A percentile compares a stretch with the other conserved stretches of the same genome.
Evolutionary conservation across 2,113 vertebrate species (phyloP).

Genomic region (Pelmatolapia mariae): DNA sequence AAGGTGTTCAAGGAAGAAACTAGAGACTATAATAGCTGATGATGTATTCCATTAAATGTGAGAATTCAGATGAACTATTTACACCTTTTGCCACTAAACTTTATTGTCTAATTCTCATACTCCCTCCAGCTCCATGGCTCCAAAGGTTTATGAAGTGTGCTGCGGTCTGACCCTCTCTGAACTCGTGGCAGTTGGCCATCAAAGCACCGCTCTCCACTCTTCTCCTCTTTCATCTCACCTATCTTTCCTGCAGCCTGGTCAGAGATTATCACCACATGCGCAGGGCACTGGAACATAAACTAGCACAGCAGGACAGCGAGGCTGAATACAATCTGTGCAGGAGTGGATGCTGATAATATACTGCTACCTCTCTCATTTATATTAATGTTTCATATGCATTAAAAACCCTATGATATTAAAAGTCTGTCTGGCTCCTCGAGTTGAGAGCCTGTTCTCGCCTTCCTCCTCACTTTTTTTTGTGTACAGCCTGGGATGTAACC

Average conservation of each 20-base stretch:
- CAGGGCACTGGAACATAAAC: neutral
- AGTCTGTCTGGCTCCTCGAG: neutral
- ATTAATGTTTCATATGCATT: neutral
- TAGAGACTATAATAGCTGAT: neutral
- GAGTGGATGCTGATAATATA: neutral
- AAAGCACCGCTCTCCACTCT: neutral
- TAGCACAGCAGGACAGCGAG: neutral
- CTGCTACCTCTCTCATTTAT: neutral
- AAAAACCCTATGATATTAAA: neutral
- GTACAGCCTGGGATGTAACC: neutral
- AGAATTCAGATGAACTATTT: neutral
- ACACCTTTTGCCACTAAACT: conserved; percentile 11
- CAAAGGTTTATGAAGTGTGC: conserved; percentile 35
- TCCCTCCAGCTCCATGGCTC: neutral
- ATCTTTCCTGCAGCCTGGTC: conserved; percentile 13
- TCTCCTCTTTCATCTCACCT: conserved; percentile 33
- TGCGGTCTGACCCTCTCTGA: neutral
- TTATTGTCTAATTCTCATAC: conserved; percentile 2
- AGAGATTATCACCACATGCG: conserved; percentile 27
- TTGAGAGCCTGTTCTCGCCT: neutral
- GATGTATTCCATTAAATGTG: conserved; percentile 12
- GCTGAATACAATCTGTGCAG: neutral
- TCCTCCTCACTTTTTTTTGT: neutral
- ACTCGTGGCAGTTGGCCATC: conserved; percentile 33
- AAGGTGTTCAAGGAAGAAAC: neutral